Percentiles rank a stretch among this genome's conserved stretches.
phyloP scores from a whole-genome alignment of 2,797 vertebrate species.

The Phataginus tricuspis region DNA sequence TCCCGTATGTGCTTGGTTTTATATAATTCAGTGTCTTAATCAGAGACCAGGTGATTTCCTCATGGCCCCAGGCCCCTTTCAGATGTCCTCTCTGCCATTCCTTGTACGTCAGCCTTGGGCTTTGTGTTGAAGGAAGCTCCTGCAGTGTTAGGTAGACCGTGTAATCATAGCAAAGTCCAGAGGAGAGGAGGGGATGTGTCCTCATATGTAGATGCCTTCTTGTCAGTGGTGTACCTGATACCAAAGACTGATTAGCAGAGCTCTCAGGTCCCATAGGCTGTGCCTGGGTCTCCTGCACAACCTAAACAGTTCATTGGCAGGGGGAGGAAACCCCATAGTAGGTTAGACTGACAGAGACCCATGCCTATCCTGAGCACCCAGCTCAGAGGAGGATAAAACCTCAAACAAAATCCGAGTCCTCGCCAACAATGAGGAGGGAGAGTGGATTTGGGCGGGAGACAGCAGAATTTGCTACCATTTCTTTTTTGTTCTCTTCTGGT shows the following conservation, averaged over 20 bases:
- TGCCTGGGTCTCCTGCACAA: background rate
- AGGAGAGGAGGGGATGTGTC: background rate
- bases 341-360: background rate
- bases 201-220: background rate
- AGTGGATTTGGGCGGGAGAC: too few species aligned
- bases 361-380: background rate
- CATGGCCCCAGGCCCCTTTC: background rate
- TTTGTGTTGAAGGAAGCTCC: background rate
- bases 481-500: background rate
- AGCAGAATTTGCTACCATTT: background rate
- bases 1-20: too few species aligned
- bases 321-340: background rate
- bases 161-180: background rate
- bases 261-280: background rate
- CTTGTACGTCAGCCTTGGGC: background rate
- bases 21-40: background rate
- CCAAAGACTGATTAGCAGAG: background rate
- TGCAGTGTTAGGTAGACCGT: background rate
- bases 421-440: background rate
- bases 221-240: fast-evolving
- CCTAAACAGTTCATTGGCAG: background rate
- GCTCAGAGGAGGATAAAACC: background rate
- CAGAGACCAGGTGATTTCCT: background rate
- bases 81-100: background rate
- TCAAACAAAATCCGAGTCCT: background rate